Evolutionary conservation across 1,140 invertebrate species (phyloP).

Genomic region (Batillaria attramentaria): DNA sequence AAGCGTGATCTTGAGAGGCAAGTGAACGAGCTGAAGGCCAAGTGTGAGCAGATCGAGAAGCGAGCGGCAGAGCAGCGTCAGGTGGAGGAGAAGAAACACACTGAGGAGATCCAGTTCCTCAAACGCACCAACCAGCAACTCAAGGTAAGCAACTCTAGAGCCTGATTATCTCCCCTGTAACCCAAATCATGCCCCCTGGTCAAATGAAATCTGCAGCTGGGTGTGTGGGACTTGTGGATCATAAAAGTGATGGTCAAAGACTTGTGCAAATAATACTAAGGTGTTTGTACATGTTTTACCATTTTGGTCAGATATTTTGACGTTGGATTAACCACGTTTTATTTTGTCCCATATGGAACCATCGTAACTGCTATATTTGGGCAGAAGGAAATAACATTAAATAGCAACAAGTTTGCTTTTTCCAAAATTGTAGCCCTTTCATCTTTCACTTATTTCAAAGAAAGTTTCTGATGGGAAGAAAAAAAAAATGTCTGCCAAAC

Average conservation of each 20-base stretch:
- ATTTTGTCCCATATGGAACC: no score
- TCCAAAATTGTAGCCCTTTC: no score
- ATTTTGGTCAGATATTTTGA: not conserved
- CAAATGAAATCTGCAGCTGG: not conserved
- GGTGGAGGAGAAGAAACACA: slow-evolving; percentile 91
- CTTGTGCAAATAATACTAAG: not conserved
- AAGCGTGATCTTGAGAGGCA: slow-evolving; percentile 84
- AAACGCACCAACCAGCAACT: slow-evolving; percentile 95
- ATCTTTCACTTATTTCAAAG: no score
- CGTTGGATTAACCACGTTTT: no score
- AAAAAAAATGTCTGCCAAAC: no score
- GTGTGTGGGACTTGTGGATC: not conserved
- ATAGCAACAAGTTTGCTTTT: no score
- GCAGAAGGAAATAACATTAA: no score
- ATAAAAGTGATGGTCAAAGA: not conserved
- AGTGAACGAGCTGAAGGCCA: slow-evolving; percentile 86
- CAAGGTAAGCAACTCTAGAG: slow-evolving; percentile 78
- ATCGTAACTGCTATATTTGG: no score
- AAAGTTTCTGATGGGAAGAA: no score
- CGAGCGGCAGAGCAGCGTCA: slow-evolving; percentile 86
- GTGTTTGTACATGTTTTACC: not conserved
- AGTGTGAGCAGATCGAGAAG: slow-evolving; percentile 88
- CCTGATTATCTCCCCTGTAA: not conserved
- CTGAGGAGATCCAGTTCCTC: slow-evolving; percentile 90
- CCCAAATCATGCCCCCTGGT: not conserved